Conservation (phyloP, 2,797 vertebrate species). For the Peromyscus melanophrys region DNA sequence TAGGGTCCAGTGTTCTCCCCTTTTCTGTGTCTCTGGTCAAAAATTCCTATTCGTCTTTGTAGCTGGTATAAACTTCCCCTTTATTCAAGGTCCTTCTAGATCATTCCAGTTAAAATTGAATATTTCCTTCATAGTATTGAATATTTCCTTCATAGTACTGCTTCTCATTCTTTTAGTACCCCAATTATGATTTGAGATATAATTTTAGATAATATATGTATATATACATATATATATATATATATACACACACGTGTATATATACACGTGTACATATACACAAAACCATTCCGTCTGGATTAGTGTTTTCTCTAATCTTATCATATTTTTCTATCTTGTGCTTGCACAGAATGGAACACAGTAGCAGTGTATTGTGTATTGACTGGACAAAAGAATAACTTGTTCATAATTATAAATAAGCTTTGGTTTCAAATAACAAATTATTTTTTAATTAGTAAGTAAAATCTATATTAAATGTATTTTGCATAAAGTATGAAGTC, state of each 20-base stretch:
- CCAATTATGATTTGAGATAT: not conserved
- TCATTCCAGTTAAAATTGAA: not conserved
- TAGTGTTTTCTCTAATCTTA: not conserved
- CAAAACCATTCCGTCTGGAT: not conserved
- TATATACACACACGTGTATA: no score
- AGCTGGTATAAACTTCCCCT: not conserved
- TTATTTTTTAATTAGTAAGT: not conserved
- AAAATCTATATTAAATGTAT: not conserved
- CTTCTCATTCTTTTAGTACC: not conserved
- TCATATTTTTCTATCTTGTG: not conserved
- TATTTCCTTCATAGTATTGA: not conserved
- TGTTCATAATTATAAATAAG: not conserved
- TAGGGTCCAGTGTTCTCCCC: not conserved
- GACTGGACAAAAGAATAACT: not conserved
- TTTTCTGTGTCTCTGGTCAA: not conserved
- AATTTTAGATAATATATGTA: not conserved
- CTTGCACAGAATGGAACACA: not conserved
- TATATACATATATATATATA: not conserved
- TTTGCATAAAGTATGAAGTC: not conserved
- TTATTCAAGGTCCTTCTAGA: not conserved
- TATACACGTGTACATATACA: not conserved
- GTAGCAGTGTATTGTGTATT: not conserved
- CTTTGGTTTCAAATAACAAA: constrained; percentile 19
- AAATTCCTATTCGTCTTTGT: not conserved
- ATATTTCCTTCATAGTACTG: not conserved